Evolutionary conservation across 2,113 vertebrate genomes (phyloP), one percentile per base, ranked within the genome.

Genomic region (Limnothrissa miodon): DNA sequence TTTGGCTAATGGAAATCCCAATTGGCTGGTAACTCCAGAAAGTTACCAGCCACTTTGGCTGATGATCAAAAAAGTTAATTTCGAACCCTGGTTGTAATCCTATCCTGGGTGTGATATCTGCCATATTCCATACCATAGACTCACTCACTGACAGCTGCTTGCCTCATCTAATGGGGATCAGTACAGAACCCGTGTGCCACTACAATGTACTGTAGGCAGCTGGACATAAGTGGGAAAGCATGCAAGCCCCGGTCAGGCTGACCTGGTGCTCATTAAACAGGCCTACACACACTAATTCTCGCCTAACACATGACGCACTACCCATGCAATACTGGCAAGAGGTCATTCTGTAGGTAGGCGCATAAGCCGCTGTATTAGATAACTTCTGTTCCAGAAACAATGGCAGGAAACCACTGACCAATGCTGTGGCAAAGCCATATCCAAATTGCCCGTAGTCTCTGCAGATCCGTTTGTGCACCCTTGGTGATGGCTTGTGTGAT

Each of bases 361-460:
- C 19, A 56, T 21, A 56, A 19, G 19, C 21, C 19, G 51, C 51
- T 6, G 23, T 56, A 21, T 56, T 56, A 53, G 51, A 56, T 56
- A 56, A 56, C 21, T 6, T 56, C 42, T 42, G 42, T 42, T 42
- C 42, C 42, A n/a, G n/a, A n/a, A n/a, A n/a, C n/a, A n/a, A n/a
- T n/a, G 46, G 10, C 10, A 11, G 46, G 51, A 21, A 23, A 56
- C 51, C 4, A 88, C 88, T 87, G n/a, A 91, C 92, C 82, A 0
- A 93, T 90, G 80, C 88, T 92, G 84, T 93, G 90, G 78, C 93
- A 95, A 42, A 94, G 70, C 94, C 92, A 94, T 59, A 91, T 87
- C 90, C 93, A 90, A 11, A 89, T 87, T 2, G 91, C 87, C 62
- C 89, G 46, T 5, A 85, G 8, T 21, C 4, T 89, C 85, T 94